These are phyloP conservation scores for Cirrhinus mrigala DNA, from an alignment of 2,797 vertebrate species.

Conservation along the genomic window DNA sequence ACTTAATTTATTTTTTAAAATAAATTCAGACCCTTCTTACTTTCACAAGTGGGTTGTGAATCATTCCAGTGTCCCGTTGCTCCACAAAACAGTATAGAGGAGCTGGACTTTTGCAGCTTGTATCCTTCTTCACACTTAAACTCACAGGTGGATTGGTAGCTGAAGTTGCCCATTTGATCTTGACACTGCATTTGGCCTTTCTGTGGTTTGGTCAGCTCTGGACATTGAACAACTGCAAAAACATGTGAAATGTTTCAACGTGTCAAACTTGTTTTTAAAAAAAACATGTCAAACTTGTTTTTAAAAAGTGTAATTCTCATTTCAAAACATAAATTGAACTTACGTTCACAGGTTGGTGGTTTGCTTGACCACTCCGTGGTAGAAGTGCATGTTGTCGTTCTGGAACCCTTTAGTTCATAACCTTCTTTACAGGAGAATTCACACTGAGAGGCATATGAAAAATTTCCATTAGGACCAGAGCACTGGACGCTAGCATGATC, in stretches of 20 bases:
- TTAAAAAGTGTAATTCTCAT: too few species aligned
- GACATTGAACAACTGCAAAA: slow-evolving; percentile 69
- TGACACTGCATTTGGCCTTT: slow-evolving; percentile 65
- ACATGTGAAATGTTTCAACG: too few species aligned
- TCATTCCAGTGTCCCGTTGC: slow-evolving; percentile 73
- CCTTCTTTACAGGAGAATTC: slow-evolving; percentile 81
- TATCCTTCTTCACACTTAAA: slow-evolving; percentile 77
- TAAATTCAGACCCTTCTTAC: slow-evolving; percentile 57
- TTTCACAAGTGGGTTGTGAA: slow-evolving; percentile 67
- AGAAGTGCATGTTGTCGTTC: slow-evolving; percentile 70
- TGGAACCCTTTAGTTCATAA: slow-evolving; percentile 69
- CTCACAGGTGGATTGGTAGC: slow-evolving; percentile 71
- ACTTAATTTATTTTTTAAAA: too few species aligned
- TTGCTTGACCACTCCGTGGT: slow-evolving; percentile 76
- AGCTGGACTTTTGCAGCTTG: slow-evolving; percentile 55
- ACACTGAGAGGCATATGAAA: slow-evolving; percentile 75
- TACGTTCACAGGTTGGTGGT: slow-evolving; percentile 82
- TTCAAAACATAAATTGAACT: slow-evolving; percentile 53
- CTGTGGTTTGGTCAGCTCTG: slow-evolving; percentile 53
- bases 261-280: too few species aligned
- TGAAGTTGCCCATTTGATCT: slow-evolving; percentile 64
- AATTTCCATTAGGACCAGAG: slow-evolving; percentile 67
- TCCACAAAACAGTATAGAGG: slow-evolving; percentile 68
- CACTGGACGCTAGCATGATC: slow-evolving; percentile 70
- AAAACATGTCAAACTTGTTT: too few species aligned